Evolutionary conservation across 1,140 invertebrate genomes (phyloP).

Genomic region (Eupeodes corollae): DNA sequence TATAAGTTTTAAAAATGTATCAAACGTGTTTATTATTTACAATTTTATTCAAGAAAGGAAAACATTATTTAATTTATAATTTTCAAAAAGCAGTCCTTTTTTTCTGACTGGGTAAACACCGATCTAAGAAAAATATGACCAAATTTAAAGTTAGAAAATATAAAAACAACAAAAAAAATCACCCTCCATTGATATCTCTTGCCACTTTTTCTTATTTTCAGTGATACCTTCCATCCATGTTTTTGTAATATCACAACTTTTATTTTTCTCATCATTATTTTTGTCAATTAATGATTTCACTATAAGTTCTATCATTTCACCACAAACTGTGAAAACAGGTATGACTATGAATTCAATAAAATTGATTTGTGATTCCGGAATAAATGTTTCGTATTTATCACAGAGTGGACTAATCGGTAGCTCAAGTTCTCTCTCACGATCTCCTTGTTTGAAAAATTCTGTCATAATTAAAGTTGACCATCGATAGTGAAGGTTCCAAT

Average conservation of each 20-base stretch:
- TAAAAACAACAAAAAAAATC: too few relatives aligned
- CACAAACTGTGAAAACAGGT: slow-evolving; percentile 86
- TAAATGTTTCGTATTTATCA: slow-evolving; percentile 89
- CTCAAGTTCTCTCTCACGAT: slow-evolving; percentile 81
- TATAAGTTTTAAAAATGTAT: too few relatives aligned
- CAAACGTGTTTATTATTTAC: too few relatives aligned
- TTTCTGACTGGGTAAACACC: too few relatives aligned
- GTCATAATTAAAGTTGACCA: slow-evolving; percentile 89
- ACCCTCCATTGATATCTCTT: slow-evolving; percentile 76
- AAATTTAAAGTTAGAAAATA: too few relatives aligned
- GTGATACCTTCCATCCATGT: slow-evolving; percentile 70
- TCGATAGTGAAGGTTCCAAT: slow-evolving; percentile 81
- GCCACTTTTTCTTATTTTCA: slow-evolving; percentile 82
- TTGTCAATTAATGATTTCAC: slow-evolving; percentile 43
- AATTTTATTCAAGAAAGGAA: too few relatives aligned
- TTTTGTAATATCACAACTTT: slow-evolving; percentile 48
- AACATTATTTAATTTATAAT: too few relatives aligned
- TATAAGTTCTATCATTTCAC: slow-evolving; percentile 77
- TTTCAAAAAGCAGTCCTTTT: too few relatives aligned
- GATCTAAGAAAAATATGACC: too few relatives aligned
- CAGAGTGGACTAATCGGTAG: slow-evolving; percentile 90
- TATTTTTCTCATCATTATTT: slow-evolving; percentile 11
- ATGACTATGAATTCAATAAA: slow-evolving; percentile 98
- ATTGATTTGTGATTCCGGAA: slow-evolving; percentile 91
- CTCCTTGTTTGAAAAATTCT: slow-evolving; percentile 93